Base-by-base conservation (phyloP, 2,113 vertebrate genomes). In the Callopanchax toddi region DNA sequence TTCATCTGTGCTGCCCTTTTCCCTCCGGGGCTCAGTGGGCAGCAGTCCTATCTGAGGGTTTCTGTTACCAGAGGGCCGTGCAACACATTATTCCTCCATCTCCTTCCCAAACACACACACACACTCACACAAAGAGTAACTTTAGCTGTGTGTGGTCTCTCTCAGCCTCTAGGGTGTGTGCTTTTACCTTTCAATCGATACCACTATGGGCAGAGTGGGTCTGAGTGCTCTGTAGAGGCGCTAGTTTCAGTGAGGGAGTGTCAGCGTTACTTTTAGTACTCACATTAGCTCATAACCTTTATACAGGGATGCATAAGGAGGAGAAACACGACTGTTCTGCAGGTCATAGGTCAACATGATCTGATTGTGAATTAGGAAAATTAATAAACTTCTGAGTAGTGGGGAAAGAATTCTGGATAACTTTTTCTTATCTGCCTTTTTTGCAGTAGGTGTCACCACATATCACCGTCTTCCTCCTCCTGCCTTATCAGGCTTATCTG, bases 101-200 rank as follows among this genome's bases (percentile, higher is more conserved):
- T 21, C 39, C 32, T 42, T 17, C 22, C 36, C 61, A 64, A 67
- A 66, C 60, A 56, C 64, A 58, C 72, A 72, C 67, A 64, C 57
- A 60, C 29, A 74, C 49, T n/a, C n/a, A 43, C 10, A 69, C 42
- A 59, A 17, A 60, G 18, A 82, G 89, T 88, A 91, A 91, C 88
- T 86, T 87, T 83, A 90, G 86, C 87, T 76, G 40, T 86, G 74
- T 63, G 75, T 82, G 79, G 82, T 76, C 74, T 85, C 56, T 42
- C 70, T 71, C 61, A 67, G 68, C 77, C 86, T 76, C 78, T 36
- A 63, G 75, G 77, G 78, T 85, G 78, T 84, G 86, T 82, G 78
- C 86, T 87, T 87, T 89, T 89, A 87, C 85, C 85, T 78, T 83
- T 80, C 85, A 85, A 91, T 92, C 89, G 72, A 92, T 92, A 91